Percentiles rank a stretch among this genome's conserved stretches.
Evolutionary conservation across 2,888 invertebrate genomes (phyloP).

Genomic region (Asteroscopus sphinx): DNA sequence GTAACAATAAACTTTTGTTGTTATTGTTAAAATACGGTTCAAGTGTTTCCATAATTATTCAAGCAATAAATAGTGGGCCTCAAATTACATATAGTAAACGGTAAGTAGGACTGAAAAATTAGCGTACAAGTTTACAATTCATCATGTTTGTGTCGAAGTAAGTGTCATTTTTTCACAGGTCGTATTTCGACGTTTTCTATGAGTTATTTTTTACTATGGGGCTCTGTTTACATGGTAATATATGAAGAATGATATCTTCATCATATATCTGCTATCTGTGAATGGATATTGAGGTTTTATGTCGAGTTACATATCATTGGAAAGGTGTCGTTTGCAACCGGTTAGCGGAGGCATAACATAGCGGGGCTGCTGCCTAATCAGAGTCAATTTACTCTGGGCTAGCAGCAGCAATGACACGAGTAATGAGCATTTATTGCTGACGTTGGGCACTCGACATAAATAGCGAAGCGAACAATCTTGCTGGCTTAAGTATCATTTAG

Average conservation of each 20-base stretch:
- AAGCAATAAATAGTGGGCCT: slow-evolving; percentile 31
- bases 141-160: slow-evolving; percentile 26
- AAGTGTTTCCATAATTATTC: slow-evolving; percentile 42
- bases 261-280: background rate
- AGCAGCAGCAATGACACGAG: slow-evolving; percentile 51
- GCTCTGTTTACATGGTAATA: slow-evolving; percentile 6
- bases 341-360: slow-evolving; percentile 60
- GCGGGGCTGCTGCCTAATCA: slow-evolving; percentile 60
- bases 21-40: slow-evolving; percentile 40
- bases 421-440: slow-evolving; percentile 55
- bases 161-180: slow-evolving; percentile 35
- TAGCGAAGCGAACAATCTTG: slow-evolving; percentile 22
- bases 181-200: slow-evolving; percentile 38
- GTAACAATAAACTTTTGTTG: slow-evolving; percentile 53
- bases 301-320: slow-evolving; percentile 19
- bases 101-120: slow-evolving; percentile 35
- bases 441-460: slow-evolving; percentile 17
- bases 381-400: slow-evolving; percentile 61
- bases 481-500: slow-evolving; percentile 12
- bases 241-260: background rate
- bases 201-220: slow-evolving; percentile 21
- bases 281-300: slow-evolving; percentile 5
- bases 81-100: slow-evolving; percentile 29
- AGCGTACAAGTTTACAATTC: slow-evolving; percentile 2
- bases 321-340: slow-evolving; percentile 62